Evolutionary conservation across 2,113 vertebrate genomes (phyloP), one percentile per base, ranked within the genome.

Genomic region (Proterorhinus semilunaris): DNA sequence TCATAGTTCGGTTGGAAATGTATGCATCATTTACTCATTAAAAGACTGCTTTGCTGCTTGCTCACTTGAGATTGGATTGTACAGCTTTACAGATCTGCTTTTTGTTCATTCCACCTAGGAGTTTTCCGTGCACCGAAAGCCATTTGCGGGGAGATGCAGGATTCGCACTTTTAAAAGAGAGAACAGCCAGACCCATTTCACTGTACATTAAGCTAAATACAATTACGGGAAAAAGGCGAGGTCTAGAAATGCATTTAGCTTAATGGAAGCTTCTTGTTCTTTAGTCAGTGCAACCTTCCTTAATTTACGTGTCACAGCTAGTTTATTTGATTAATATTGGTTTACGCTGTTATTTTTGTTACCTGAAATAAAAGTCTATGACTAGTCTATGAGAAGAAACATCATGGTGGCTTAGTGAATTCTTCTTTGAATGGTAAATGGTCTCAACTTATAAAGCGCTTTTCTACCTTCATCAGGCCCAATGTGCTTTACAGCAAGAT

Each of bases 181-280:
- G 86, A 80, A 80, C 83, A 84, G 67, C 72, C 63, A 15, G 75
- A 76, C 78, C 64, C 75, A 81, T 86, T 89, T 88, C 83, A 90
- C 86, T 88, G 84, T 87, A 84, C 83, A 83, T 91, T 85, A 88
- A 88, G 75, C 82, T 89, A 89, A 90, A 81, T 86, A 45, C 48
- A 49, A 9, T 49, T 1, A 15, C 10, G 65, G 2, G 3, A 45
- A 27, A n/a, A 46, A 36, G 46, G 8, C 4, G 16, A 59, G 46
- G 4, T 52, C 15, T 51, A 65, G 69, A 67, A 76, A 62, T 48
- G 67, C 61, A 79, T 75, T 84, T 59, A 78, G 50, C 63, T 79
- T 72, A 86, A 82, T n/a, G 50, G 15, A n/a, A 8, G 50, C 50
- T 16, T 6, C 11, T 50, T 50, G 49, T 50, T 50, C 49, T 36